These are phyloP conservation scores for Lepidonotus clava DNA, from an alignment of 2,888 invertebrate species.

Conservation along the genomic window DNA sequence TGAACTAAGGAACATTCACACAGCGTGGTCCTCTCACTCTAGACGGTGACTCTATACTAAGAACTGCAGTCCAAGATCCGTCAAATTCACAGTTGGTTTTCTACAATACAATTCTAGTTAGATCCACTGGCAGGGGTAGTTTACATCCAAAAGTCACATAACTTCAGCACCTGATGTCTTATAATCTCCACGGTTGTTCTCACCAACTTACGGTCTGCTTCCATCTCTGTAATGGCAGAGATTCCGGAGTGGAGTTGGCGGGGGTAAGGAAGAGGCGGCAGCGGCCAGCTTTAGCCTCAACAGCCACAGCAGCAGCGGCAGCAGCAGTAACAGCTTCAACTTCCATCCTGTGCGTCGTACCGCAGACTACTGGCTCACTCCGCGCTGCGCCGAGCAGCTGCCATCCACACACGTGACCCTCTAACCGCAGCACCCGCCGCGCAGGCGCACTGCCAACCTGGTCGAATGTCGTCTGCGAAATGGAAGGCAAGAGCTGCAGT, in stretches of 20 bases:
- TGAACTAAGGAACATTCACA: too few species aligned
- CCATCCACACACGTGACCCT: constrained; percentile 31
- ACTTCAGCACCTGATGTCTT: constrained; percentile 32
- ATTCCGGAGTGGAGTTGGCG: not conserved
- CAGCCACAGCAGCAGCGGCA: not conserved
- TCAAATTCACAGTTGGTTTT: too few species aligned
- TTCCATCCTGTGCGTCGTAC: not conserved
- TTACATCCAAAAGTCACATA: not conserved
- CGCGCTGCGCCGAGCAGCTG: not conserved
- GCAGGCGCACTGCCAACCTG: too few species aligned
- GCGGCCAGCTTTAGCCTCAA: not conserved
- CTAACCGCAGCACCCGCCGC: not conserved
- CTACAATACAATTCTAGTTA: too few species aligned
- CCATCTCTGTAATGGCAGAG: not conserved
- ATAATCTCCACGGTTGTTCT: constrained; percentile 32
- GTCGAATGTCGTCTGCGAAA: too few species aligned
- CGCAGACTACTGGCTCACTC: not conserved
- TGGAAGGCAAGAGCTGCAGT: not conserved
- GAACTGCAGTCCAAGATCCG: too few species aligned
- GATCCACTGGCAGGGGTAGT: too few species aligned
- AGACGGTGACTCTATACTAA: too few species aligned
- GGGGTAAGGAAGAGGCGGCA: not conserved
- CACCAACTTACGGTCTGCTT: constrained; percentile 4
- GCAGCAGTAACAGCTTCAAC: not conserved
- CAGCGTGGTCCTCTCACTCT: too few species aligned